Percentiles rank a stretch among this genome's conserved stretches.
These are phyloP conservation scores for Ophion ventricosus DNA, from an alignment of 2,888 invertebrate genomes.

Conservation along the genomic window DNA sequence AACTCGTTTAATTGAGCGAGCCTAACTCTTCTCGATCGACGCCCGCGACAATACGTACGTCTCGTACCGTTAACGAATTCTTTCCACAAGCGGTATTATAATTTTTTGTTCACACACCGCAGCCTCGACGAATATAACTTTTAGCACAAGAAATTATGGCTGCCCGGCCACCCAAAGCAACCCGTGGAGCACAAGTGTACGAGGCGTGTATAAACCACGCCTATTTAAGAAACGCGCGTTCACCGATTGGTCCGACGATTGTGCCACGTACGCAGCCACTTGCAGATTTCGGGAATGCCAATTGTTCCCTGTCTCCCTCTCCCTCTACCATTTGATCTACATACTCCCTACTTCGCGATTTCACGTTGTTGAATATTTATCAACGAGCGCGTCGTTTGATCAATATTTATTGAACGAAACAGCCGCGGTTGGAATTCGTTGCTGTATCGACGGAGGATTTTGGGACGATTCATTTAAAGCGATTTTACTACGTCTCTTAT, in stretches of 20 bases:
- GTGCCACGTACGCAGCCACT: slow-evolving; percentile 80
- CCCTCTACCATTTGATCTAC: slow-evolving; percentile 1
- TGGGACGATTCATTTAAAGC: slow-evolving; percentile 25
- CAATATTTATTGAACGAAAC: slow-evolving; percentile 1
- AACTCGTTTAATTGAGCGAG: slow-evolving; percentile 20
- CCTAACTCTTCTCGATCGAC: slow-evolving; percentile 28
- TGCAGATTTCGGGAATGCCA: slow-evolving; percentile 65
- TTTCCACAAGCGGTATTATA: slow-evolving; percentile 26
- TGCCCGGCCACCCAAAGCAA: slow-evolving; percentile 72
- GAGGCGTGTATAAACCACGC: slow-evolving; percentile 77
- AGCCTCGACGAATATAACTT: slow-evolving; percentile 62
- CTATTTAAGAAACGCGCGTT: slow-evolving; percentile 73
- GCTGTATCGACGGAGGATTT: not conserved
- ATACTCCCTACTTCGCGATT: not conserved
- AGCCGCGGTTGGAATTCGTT: not conserved
- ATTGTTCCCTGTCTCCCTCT: slow-evolving; percentile 41
- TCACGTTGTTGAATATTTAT: slow-evolving; percentile 17
- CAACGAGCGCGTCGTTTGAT: slow-evolving; percentile 2
- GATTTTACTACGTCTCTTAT: slow-evolving; percentile 26
- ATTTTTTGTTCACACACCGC: slow-evolving; percentile 26
- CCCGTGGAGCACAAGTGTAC: slow-evolving; percentile 59
- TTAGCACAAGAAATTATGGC: slow-evolving; percentile 77
- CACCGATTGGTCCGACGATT: slow-evolving; percentile 74
- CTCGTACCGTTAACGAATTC: slow-evolving; percentile 32
- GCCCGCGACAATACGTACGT: slow-evolving; percentile 16